Evolutionary conservation across 2,113 vertebrate genomes (phyloP).

Genomic region (Vireo altiloquus): DNA sequence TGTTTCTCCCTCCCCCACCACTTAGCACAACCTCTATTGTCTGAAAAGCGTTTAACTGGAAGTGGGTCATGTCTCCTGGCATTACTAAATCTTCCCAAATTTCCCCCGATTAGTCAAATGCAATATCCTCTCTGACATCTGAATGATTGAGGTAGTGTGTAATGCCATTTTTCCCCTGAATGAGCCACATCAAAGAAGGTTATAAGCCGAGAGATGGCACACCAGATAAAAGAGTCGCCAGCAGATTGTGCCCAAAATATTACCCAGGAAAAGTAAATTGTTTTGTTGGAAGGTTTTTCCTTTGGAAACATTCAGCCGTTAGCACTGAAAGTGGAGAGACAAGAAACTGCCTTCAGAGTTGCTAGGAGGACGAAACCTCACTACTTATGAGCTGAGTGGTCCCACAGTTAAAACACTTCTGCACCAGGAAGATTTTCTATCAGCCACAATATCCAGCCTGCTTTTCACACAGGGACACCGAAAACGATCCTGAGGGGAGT

Average conservation of each 20-base stretch:
- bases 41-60: conserved; percentile 31
- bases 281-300: background rate
- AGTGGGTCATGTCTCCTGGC: conserved; percentile 63
- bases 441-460: background rate
- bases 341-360: background rate
- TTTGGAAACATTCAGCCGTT: background rate
- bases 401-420: background rate
- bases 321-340: fast-evolving
- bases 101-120: conserved; percentile 44
- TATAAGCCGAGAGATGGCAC: background rate
- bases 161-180: conserved; percentile 60
- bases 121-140: conserved; percentile 14
- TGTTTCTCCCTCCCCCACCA: background rate
- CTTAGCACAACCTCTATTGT: background rate
- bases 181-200: conserved; percentile 39
- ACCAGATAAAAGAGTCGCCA: background rate
- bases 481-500: background rate
- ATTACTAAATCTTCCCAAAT: conserved; percentile 58
- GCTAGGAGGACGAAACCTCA: background rate
- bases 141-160: conserved; percentile 32
- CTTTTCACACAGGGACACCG: background rate
- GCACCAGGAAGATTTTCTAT: background rate
- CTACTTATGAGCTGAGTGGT: fast-evolving
- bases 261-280: background rate
- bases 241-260: background rate